Evolutionary conservation across 1,140 invertebrate species (phyloP).

Genomic region (Antheraea mylitta): DNA sequence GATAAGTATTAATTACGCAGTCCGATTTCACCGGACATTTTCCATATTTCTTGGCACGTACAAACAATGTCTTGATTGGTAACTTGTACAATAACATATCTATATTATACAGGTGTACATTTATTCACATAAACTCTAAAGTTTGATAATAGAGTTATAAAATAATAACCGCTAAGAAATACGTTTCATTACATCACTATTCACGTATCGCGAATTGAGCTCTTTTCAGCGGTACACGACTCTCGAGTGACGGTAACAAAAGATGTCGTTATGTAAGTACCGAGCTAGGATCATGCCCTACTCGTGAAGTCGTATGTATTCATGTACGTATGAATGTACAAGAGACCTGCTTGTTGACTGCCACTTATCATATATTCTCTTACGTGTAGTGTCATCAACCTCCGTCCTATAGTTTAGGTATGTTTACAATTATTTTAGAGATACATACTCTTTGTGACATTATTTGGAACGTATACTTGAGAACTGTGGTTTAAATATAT

Average conservation of each 20-base stretch:
- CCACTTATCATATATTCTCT: slow-evolving; percentile 7
- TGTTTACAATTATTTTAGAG: neutral
- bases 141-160: neutral
- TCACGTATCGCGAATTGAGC: slow-evolving; percentile 6
- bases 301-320: neutral
- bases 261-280: slow-evolving; percentile 38
- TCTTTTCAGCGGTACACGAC: slow-evolving; percentile 8
- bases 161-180: neutral
- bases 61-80: too few relatives aligned
- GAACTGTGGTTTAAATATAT: too few relatives aligned
- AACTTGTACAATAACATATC: too few relatives aligned
- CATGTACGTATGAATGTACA: neutral
- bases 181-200: neutral
- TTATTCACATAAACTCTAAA: too few relatives aligned
- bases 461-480: too few relatives aligned
- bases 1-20: too few relatives aligned
- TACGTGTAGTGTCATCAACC: neutral
- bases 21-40: too few relatives aligned
- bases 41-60: too few relatives aligned
- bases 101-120: too few relatives aligned
- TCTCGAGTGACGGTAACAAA: slow-evolving; percentile 39
- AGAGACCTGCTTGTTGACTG: neutral
- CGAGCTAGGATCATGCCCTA: slow-evolving; percentile 4
- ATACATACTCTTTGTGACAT: neutral
- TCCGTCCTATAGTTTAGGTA: neutral